phyloP scores from a whole-genome alignment of 2,113 vertebrate species.

The Corythaeola cristata region DNA sequence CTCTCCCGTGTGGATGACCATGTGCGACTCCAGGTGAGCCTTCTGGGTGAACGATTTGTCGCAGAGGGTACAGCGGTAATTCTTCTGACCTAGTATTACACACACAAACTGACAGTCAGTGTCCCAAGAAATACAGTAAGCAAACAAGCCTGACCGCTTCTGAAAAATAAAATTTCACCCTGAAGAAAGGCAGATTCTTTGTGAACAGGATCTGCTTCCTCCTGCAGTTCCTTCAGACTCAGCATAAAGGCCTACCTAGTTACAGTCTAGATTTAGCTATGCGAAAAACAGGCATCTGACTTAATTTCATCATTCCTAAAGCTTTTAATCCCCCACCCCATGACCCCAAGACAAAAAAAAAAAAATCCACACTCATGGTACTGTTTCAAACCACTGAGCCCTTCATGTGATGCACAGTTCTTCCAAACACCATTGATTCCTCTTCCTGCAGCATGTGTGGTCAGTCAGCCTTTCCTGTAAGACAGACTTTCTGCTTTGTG shows the following conservation, averaged over 20 bases:
- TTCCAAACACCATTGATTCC: neutral
- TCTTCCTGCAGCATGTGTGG: neutral
- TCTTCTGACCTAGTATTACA: slow-evolving; percentile 89
- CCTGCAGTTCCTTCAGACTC: neutral
- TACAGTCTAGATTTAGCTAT: neutral
- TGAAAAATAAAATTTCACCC: neutral
- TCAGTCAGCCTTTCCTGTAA: neutral
- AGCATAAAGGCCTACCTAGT: neutral
- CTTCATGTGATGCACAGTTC: neutral
- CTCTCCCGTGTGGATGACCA: slow-evolving; percentile 94
- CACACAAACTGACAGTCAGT: neutral
- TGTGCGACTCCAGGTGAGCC: slow-evolving; percentile 93
- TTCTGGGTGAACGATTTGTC: slow-evolving; percentile 97
- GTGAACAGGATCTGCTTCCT: neutral
- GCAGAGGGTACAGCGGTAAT: slow-evolving; percentile 90
- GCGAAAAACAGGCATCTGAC: neutral
- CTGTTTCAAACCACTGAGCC: neutral
- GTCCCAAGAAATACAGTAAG: neutral
- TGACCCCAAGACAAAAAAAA: neutral
- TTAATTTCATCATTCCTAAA: neutral
- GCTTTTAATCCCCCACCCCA: neutral
- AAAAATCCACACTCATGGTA: neutral
- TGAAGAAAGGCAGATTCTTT: neutral
- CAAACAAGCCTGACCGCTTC: neutral
- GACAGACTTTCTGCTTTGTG: neutral